Percentiles rank a stretch among this genome's conserved stretches.
These are phyloP conservation scores for Chironomus striatipennis DNA, from an alignment of 1,140 invertebrate species.

Conservation along the genomic window DNA sequence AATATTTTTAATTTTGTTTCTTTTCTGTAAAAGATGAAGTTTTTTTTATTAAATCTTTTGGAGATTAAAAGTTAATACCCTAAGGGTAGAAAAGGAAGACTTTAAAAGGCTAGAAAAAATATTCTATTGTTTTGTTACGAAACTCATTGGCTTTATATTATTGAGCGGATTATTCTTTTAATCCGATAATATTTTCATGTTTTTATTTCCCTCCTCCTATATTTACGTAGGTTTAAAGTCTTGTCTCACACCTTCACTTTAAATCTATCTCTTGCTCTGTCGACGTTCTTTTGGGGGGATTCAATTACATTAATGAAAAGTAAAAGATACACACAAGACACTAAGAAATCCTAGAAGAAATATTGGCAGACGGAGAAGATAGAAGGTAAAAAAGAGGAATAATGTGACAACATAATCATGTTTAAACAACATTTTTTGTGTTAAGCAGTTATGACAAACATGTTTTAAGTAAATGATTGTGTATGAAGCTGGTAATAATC, in stretches of 20 bases:
- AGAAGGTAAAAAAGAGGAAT: background rate
- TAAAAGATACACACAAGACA: background rate
- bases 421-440: background rate
- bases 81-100: background rate
- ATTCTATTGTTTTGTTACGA: background rate
- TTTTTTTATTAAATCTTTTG: background rate
- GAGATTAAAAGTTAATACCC: conserved; percentile 7
- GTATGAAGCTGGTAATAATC: no score
- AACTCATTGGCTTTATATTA: background rate
- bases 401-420: conserved; percentile 12
- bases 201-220: background rate
- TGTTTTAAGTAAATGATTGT: no score
- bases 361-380: background rate
- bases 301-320: background rate
- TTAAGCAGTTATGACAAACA: no score
- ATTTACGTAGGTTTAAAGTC: no score
- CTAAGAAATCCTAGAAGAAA: background rate
- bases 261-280: background rate
- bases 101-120: background rate
- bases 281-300: background rate
- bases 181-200: background rate
- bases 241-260: background rate
- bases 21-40: no score
- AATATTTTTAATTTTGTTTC: no score
- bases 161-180: background rate